Conservation (phyloP, 2,888 invertebrate species). For the Pristionchus fissidentatus region DNA sequence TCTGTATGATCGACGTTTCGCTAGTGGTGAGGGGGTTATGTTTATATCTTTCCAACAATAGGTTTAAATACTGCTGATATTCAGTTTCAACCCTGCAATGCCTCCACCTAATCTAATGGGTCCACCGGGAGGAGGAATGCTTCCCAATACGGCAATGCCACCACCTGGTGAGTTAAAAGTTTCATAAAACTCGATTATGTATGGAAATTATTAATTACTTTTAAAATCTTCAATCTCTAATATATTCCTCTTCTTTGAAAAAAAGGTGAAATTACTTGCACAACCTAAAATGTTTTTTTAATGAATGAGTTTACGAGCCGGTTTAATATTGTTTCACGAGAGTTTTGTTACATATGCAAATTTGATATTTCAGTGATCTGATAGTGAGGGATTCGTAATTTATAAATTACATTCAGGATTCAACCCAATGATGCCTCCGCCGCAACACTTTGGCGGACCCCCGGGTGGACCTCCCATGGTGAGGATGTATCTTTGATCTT, state of each 20-base stretch:
- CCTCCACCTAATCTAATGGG: conserved; percentile 43
- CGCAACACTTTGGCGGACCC: conserved; percentile 2
- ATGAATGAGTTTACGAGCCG: too few species aligned
- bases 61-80: not conserved
- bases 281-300: too few species aligned
- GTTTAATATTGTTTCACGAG: too few species aligned
- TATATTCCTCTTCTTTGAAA: not conserved
- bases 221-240: not conserved
- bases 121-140: not conserved
- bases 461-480: conserved; percentile 37
- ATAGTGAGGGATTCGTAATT: too few species aligned
- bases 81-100: conserved; percentile 39
- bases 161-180: not conserved
- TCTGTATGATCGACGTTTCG: too few species aligned
- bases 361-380: too few species aligned
- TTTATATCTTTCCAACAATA: too few species aligned
- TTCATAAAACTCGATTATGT: too few species aligned
- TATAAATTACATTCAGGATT: conserved; percentile 31
- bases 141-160: conserved; percentile 45
- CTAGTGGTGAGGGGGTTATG: too few species aligned
- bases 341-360: too few species aligned
- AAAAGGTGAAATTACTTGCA: too few species aligned
- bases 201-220: not conserved
- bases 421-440: conserved; percentile 46
- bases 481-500: not conserved